Conservation (phyloP, 2,113 vertebrate genomes). For the Felis chaus region DNA sequence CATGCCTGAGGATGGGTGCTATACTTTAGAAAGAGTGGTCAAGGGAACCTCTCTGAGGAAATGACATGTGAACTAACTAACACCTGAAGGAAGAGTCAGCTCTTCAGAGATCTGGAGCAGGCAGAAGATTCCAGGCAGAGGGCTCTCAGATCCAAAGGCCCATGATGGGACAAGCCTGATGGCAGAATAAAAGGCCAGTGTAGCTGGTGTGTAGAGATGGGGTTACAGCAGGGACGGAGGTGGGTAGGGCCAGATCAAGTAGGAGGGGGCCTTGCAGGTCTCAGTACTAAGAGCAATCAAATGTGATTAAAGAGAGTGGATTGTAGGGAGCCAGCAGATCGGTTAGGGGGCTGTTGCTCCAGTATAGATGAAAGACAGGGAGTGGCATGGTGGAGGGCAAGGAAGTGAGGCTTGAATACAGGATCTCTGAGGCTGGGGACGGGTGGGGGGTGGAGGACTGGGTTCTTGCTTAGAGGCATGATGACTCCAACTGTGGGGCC, state of each 20-base stretch:
- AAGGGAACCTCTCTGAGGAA: background rate
- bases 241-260: background rate
- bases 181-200: background rate
- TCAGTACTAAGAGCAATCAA: background rate
- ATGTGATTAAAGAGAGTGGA: background rate
- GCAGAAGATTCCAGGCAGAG: background rate
- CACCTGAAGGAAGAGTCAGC: background rate
- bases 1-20: background rate
- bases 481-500: background rate
- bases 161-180: background rate
- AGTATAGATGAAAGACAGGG: background rate
- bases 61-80: background rate
- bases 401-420: background rate
- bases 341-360: background rate
- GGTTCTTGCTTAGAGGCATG: background rate
- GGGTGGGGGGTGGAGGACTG: background rate
- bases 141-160: background rate
- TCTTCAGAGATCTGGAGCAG: constrained; percentile 2
- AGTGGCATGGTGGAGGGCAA: background rate
- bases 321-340: background rate
- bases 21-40: background rate
- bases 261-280: background rate
- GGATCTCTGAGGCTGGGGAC: background rate
- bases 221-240: background rate
- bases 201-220: background rate